Evolutionary conservation across 2,888 invertebrate genomes (phyloP), one percentile per base, ranked within the genome.

Genomic region (Orchestes rusci): DNA sequence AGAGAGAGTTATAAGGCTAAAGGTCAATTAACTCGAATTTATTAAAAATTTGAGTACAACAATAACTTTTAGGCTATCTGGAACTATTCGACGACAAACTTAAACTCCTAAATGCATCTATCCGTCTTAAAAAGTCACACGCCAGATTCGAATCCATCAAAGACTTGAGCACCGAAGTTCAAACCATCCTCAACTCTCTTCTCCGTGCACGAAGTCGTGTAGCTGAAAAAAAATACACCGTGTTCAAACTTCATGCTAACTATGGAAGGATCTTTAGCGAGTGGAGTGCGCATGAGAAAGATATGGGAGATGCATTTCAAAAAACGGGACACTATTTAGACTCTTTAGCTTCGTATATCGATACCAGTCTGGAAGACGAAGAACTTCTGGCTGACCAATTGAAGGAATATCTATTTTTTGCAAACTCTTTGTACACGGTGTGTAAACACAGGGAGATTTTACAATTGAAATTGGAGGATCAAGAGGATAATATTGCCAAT

Each of bases 271-370:
- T 88, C 43, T 86, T 87, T 61, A 85, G 85, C 56, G 88, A 89
- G 64, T 89, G 88, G 87, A 86, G 87, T 63, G 84, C 81, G 20
- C 79, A 84, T 39, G 89, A 89, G 61, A 82, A 79, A 55, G 82
- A 82, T 47, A 85, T 88, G 82, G 84, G 70, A 0, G 87, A 88
- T 61, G 83, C 83, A 0, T 61, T 89, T 38, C 86, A 84, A 57
- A 77, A 76, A 61, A 76, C 77, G 2, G 77, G 79, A 1, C 79
- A 79, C 64, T 79, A 78, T 59, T 72, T 79, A 54, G 79, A 69
- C 53, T 68, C 69, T 0, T 50, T 69, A 10, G 66, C 68, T 1
- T 66, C 67, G 32, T 55, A 53, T 30, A 59, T 63, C 31, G 63
- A 62, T 43, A 51, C 59, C 2, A 53, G 79, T 18, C 71, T 88